Conservation (phyloP, 2,888 invertebrate genomes). For the Lasioglossum villosulum region DNA sequence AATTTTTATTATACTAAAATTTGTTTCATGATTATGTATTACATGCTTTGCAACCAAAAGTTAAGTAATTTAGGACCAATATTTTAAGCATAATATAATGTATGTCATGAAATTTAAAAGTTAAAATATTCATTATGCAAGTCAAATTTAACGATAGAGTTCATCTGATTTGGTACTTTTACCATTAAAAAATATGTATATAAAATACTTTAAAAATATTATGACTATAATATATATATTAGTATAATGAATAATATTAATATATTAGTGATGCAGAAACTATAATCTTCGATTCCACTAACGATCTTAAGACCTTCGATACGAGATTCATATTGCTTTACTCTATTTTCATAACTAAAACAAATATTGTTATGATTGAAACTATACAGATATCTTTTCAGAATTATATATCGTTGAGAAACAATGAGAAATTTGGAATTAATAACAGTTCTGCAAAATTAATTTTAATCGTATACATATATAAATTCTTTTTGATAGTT, state of each 20-base stretch:
- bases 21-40: conserved; percentile 18
- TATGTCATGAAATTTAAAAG: conserved; percentile 16
- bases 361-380: conserved; percentile 43
- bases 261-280: conserved; percentile 39
- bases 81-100: conserved; percentile 23
- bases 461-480: not conserved
- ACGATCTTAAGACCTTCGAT: conserved; percentile 26
- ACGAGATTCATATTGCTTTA: conserved; percentile 53
- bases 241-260: conserved; percentile 44
- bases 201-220: conserved; percentile 29
- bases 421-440: not conserved
- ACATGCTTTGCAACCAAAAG: conserved; percentile 13
- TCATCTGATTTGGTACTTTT: conserved; percentile 17
- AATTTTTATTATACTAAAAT: not conserved
- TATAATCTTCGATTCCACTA: conserved; percentile 28
- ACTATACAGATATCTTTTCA: not conserved
- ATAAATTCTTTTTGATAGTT: not conserved
- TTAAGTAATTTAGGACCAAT: conserved; percentile 27
- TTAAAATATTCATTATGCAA: conserved; percentile 8
- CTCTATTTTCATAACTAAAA: conserved; percentile 63
- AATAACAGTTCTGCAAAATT: conserved; percentile 3
- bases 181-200: conserved; percentile 29
- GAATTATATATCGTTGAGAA: conserved; percentile 2
- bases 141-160: conserved; percentile 23
- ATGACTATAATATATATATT: conserved; percentile 33